A percentile compares a stretch with the other conserved stretches of the same genome.
Conservation (phyloP, 2,888 invertebrate species). For the Pelosia muscerda region DNA sequence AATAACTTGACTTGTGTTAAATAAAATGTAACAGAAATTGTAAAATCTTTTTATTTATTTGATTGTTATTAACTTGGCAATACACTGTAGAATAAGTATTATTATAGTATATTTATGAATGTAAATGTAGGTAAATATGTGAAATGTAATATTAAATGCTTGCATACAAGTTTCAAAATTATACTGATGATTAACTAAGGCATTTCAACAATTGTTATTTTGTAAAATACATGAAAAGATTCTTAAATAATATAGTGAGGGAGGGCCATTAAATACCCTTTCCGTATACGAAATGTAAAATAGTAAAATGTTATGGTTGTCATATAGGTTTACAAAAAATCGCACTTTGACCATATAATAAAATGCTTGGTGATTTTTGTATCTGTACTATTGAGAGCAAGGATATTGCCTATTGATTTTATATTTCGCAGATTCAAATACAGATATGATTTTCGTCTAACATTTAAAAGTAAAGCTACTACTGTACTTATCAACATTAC, state of each 20-base stretch:
- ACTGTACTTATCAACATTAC: background rate
- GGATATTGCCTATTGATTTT: background rate
- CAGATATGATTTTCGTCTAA: constrained; percentile 24
- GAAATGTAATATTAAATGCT: constrained; percentile 38
- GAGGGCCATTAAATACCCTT: no score
- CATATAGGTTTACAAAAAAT: background rate
- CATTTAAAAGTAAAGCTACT: constrained; percentile 18
- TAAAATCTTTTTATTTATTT: constrained; percentile 51
- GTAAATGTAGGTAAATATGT: constrained; percentile 21
- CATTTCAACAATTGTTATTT: no score
- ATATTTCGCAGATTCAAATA: background rate
- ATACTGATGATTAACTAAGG: background rate
- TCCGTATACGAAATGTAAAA: no score
- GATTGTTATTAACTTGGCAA: constrained; percentile 43
- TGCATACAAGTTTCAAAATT: constrained; percentile 21
- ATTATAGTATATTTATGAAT: constrained; percentile 46
- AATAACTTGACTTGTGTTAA: background rate
- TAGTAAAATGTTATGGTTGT: background rate
- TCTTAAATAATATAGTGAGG: no score
- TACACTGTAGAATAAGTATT: constrained; percentile 46
- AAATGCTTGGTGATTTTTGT: background rate
- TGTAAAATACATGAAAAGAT: no score
- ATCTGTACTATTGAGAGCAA: no score
- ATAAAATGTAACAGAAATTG: constrained; percentile 32
- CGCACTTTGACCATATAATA: no score